These are phyloP conservation scores for Pica pica DNA, from an alignment of 2,113 vertebrate genomes.

Conservation along the genomic window DNA sequence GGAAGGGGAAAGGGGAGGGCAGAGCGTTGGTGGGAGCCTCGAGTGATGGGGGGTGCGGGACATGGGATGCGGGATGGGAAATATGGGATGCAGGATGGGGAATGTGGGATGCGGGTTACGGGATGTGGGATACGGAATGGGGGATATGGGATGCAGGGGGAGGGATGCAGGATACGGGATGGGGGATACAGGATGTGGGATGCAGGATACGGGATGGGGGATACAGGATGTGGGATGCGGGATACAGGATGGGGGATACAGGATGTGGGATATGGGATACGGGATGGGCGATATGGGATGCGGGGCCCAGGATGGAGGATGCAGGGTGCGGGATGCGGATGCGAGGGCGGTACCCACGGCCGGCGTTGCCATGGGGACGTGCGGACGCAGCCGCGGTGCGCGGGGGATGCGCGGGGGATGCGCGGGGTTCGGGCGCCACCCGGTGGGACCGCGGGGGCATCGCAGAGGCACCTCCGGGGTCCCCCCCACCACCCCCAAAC, in stretches of 20 bases:
- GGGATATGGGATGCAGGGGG: too few relatives aligned
- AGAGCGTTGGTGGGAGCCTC: fast-evolving
- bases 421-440: neutral
- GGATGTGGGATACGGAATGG: fast-evolving
- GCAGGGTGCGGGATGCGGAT: fast-evolving
- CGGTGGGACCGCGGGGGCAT: neutral
- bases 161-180: too few relatives aligned
- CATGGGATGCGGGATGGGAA: fast-evolving
- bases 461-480: neutral
- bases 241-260: too few relatives aligned
- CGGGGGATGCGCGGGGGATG: neutral
- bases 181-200: too few relatives aligned
- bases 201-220: too few relatives aligned
- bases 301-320: neutral
- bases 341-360: neutral
- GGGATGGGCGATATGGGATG: fast-evolving
- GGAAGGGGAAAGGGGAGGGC: neutral
- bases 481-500: neutral
- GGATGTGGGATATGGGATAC: fast-evolving
- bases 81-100: fast-evolving
- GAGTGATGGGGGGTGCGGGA: fast-evolving
- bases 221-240: too few relatives aligned
- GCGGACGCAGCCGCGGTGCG: neutral
- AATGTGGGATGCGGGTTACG: fast-evolving
- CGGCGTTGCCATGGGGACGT: neutral